These are phyloP conservation scores for Oxygymnocypris stewartii DNA, from an alignment of 2,113 vertebrate species.

Conservation along the genomic window DNA sequence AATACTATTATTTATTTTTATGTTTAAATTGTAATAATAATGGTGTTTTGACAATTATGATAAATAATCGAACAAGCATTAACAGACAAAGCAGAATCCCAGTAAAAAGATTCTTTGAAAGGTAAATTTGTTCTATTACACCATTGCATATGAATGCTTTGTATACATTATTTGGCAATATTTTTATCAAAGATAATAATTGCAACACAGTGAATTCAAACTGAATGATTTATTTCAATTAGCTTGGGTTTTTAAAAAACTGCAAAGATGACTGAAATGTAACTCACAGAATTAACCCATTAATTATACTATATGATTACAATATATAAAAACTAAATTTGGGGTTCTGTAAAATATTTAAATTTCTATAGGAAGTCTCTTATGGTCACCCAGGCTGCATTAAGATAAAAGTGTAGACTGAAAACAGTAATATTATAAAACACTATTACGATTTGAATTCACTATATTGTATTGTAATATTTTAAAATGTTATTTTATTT, in stretches of 20 bases:
- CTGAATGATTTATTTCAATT: not conserved
- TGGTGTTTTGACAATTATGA: too few species aligned
- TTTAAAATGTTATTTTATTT: too few species aligned
- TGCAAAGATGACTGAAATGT: too few species aligned
- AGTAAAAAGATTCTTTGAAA: not conserved
- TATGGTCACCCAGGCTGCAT: too few species aligned
- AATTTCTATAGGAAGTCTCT: not conserved
- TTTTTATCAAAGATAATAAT: not conserved
- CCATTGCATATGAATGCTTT: not conserved
- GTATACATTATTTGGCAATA: not conserved
- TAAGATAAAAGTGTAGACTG: not conserved
- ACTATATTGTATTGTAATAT: too few species aligned
- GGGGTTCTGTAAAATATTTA: not conserved
- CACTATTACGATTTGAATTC: too few species aligned
- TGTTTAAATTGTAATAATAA: not conserved
- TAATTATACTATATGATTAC: not conserved
- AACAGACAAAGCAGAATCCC: not conserved
- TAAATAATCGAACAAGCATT: not conserved
- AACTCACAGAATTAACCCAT: not conserved
- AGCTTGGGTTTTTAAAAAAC: too few species aligned
- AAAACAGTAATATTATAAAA: not conserved
- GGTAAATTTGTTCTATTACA: not conserved
- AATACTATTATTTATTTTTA: too few species aligned
- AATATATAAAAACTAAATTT: too few species aligned
- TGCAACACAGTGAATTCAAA: not conserved